Conservation (phyloP, 2,113 vertebrate genomes). For the Rhinoptilus africanus region DNA sequence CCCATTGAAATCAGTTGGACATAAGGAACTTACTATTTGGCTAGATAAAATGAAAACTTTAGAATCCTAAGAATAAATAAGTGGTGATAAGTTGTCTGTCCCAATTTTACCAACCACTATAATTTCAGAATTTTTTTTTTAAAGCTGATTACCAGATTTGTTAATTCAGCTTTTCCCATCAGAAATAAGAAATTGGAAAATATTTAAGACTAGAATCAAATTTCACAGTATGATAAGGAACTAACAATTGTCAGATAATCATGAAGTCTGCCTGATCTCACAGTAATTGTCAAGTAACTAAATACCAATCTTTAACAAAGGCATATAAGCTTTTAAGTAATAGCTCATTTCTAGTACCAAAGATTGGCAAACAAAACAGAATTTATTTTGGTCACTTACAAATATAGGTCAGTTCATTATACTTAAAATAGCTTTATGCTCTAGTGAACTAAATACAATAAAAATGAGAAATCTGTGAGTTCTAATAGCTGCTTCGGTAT, state of each 20-base stretch:
- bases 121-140: not conserved
- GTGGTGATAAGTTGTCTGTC: not conserved
- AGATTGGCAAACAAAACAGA: not conserved
- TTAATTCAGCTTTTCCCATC: not conserved
- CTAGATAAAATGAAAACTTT: not conserved
- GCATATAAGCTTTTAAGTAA: not conserved
- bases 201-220: not conserved
- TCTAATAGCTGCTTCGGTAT: not conserved
- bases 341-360: not conserved
- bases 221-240: not conserved
- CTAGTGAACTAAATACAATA: not conserved
- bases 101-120: not conserved
- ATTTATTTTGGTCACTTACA: not conserved
- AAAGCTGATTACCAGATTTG: not conserved
- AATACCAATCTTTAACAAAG: not conserved
- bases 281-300: not conserved
- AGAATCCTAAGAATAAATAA: not conserved
- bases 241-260: not conserved
- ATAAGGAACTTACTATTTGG: not conserved
- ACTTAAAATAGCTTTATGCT: not conserved
- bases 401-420: not conserved
- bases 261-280: not conserved
- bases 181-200: not conserved
- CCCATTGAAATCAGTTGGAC: not conserved
- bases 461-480: not conserved